These are phyloP conservation scores for Rhagium mordax DNA, from an alignment of 2,888 invertebrate genomes.

Conservation along the genomic window DNA sequence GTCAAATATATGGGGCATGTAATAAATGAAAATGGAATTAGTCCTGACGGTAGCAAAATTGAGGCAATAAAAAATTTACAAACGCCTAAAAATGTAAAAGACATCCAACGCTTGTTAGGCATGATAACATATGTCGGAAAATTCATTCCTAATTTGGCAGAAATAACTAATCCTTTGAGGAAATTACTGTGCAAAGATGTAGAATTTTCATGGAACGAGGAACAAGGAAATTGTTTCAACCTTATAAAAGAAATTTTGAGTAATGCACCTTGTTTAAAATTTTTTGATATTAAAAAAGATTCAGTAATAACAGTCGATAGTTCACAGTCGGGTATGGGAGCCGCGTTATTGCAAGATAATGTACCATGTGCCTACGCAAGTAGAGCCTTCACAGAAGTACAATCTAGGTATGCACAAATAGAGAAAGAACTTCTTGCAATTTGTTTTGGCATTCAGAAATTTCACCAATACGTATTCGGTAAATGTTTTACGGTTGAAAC, in stretches of 20 bases:
- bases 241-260: not conserved
- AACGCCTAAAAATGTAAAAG: not conserved
- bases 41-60: conserved; percentile 47
- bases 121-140: conserved; percentile 44
- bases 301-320: not conserved
- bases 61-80: conserved; percentile 33
- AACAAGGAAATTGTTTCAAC: not conserved
- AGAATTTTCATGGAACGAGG: conserved; percentile 12
- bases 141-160: conserved; percentile 45
- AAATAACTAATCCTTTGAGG: conserved; percentile 35
- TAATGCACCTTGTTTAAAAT: not conserved
- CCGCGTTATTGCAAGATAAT: conserved; percentile 53
- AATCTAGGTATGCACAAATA: conserved; percentile 54
- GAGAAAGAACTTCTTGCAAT: conserved; percentile 45
- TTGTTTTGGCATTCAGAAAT: not conserved
- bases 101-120: not conserved
- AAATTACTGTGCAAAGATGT: conserved; percentile 34
- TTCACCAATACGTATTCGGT: conserved; percentile 45
- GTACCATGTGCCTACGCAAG: conserved; percentile 55
- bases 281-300: not conserved
- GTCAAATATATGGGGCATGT: conserved; percentile 51
- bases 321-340: not conserved
- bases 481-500: conserved; percentile 32
- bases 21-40: conserved; percentile 44
- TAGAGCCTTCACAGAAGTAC: conserved; percentile 46